These are phyloP conservation scores for Leptinotarsa lineolata DNA, from an alignment of 1,140 invertebrate species.

Conservation along the genomic window DNA sequence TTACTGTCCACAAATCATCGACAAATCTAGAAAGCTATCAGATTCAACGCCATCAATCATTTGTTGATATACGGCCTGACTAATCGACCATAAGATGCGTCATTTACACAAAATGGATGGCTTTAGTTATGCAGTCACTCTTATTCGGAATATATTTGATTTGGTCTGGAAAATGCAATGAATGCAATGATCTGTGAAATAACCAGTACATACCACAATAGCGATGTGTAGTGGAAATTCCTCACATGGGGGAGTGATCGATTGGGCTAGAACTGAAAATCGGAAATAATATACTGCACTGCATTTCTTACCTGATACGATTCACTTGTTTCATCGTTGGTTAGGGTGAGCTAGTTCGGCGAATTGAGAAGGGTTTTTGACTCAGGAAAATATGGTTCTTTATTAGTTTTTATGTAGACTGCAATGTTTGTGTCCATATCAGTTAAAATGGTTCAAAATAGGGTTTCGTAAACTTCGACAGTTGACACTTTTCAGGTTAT, in stretches of 20 bases:
- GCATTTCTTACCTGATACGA: slow-evolving; percentile 32
- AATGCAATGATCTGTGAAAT: slow-evolving; percentile 39
- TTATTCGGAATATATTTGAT: slow-evolving; percentile 29
- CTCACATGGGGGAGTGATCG: slow-evolving; percentile 33
- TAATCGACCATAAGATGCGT: slow-evolving; percentile 28
- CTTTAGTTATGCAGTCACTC: slow-evolving; percentile 23
- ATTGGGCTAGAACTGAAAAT: slow-evolving; percentile 28
- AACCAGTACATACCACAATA: slow-evolving; percentile 39
- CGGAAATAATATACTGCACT: slow-evolving; percentile 37
- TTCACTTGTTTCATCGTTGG: slow-evolving; percentile 14
- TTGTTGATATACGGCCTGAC: slow-evolving; percentile 8
- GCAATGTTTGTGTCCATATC: no score
- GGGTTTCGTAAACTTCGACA: no score
- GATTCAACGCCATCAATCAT: slow-evolving; percentile 15
- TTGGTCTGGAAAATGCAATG: slow-evolving; percentile 35
- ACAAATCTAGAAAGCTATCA: slow-evolving; percentile 7
- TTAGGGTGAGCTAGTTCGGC: background rate
- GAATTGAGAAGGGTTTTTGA: no score
- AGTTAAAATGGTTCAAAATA: no score
- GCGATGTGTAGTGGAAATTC: slow-evolving; percentile 34
- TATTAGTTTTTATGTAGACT: no score
- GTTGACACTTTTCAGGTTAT: no score
- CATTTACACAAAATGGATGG: slow-evolving; percentile 39
- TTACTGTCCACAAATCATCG: background rate
- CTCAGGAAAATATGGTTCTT: no score